Evolutionary conservation across 2,113 vertebrate genomes (phyloP), one percentile per base, ranked within the genome.

Genomic region (Mastomys natalensis): DNA sequence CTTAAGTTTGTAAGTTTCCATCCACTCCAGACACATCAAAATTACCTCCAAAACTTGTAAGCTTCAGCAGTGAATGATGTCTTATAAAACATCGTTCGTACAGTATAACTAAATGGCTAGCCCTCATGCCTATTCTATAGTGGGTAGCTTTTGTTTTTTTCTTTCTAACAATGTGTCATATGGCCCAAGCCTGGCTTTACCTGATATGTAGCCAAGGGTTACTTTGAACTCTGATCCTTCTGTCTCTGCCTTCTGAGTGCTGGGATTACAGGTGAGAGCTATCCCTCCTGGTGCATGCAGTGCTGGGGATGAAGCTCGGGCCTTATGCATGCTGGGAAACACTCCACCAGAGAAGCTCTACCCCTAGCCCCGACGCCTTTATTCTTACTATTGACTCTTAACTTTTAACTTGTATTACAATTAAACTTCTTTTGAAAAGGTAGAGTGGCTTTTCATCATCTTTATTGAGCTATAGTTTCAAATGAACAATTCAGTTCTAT

Each of bases 1-100:
- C 91, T 82, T 94, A 98, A 98, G 97, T 98, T 98, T 93, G 0
- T 94, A 80, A 92, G 92, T 97, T 96, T 98, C 97, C 93, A 92
- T 88, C 81, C 17, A 94, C 70, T 97, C 60, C 93, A 97, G 93
- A 95, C 95, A 96, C 48, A 62, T 92, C 89, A 90, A 97, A 97
- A 96, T 96, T 97, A 96, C 90, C 87, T 58, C 9, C 88, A 95
- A 96, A 97, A 95, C 55, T 91, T 96, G 4, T 43, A 87, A 81
- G 58, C 93, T 82, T 31, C 13, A 6, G 7, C 96, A 95, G 22
- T 97, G 45, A 90, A 91, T 95, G 70, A 95, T 88, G 98, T 97
- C 87, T 81, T 74, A 72, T 0, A 1, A 87, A 95, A 68, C 77
- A 60, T 62, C 90, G 90, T 82, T 96, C 60, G 3, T 96, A 88